Percentiles rank a stretch among this genome's conserved stretches.
Evolutionary conservation across 2,888 invertebrate genomes (phyloP).

Genomic region (Epinotia bilunana): DNA sequence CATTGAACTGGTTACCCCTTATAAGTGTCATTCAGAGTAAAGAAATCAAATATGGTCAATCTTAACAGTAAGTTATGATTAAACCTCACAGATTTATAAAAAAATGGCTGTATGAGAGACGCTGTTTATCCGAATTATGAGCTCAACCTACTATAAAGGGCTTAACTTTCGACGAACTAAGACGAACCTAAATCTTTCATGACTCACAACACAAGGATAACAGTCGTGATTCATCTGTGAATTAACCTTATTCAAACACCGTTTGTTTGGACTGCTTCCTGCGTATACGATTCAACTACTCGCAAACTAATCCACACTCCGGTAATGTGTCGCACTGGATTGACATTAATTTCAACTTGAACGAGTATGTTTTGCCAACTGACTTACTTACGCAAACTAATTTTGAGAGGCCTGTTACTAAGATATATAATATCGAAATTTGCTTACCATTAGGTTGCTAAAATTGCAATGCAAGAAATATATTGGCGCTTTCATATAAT

Average conservation of each 20-base stretch:
- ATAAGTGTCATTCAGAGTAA: no score
- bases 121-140: no score
- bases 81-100: no score
- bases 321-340: slow-evolving; percentile 21
- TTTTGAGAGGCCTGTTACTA: slow-evolving; percentile 16
- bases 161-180: no score
- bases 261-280: slow-evolving; percentile 14
- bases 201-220: no score
- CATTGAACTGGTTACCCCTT: no score
- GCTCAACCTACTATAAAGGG: no score
- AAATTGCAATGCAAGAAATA: background rate
- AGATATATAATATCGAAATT: background rate
- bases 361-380: slow-evolving; percentile 26
- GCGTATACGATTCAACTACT: slow-evolving; percentile 25
- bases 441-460: background rate
- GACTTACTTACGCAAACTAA: slow-evolving; percentile 27
- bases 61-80: no score
- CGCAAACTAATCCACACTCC: slow-evolving; percentile 30
- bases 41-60: no score
- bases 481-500: background rate
- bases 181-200: background rate
- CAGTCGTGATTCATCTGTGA: background rate
- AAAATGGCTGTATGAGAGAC: no score
- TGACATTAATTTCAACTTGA: slow-evolving; percentile 33
- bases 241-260: slow-evolving; percentile 18